phyloP scores from a whole-genome alignment of 2,888 invertebrate genomes.

The Ariolimax columbianus region DNA sequence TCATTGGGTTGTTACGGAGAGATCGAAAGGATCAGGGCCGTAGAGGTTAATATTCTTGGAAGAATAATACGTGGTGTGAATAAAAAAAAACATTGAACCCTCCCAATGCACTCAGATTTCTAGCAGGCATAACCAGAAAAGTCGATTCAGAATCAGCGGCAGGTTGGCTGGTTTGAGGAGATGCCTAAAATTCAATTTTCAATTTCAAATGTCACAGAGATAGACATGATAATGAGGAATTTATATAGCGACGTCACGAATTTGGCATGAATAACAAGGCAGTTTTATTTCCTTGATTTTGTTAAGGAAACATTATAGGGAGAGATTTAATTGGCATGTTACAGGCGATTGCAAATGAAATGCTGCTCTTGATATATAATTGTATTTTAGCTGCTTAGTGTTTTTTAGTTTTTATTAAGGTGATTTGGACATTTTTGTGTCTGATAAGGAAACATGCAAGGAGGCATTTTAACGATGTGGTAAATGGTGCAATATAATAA shows the following conservation, averaged over 20 bases:
- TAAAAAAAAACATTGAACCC: background rate
- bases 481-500: no score
- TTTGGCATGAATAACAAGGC: background rate
- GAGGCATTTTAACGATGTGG: no score
- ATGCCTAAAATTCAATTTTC: slow-evolving; percentile 25
- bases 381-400: background rate
- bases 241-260: slow-evolving; percentile 28
- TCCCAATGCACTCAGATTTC: background rate
- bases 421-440: background rate
- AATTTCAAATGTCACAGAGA: slow-evolving; percentile 12
- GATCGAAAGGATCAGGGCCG: background rate
- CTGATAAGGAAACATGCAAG: no score
- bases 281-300: background rate
- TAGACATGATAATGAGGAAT: slow-evolving; percentile 38
- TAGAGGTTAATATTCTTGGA: slow-evolving; percentile 7
- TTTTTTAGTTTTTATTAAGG: background rate
- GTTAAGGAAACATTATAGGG: background rate
- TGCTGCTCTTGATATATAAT: background rate
- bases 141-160: slow-evolving; percentile 1
- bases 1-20: slow-evolving; percentile 5
- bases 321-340: slow-evolving; percentile 10
- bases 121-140: background rate
- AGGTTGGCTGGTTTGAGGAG: background rate
- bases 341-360: background rate
- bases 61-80: background rate